These are phyloP conservation scores for Otolemur crassicaudatus DNA, from an alignment of 2,797 vertebrate genomes.

Conservation along the genomic window DNA sequence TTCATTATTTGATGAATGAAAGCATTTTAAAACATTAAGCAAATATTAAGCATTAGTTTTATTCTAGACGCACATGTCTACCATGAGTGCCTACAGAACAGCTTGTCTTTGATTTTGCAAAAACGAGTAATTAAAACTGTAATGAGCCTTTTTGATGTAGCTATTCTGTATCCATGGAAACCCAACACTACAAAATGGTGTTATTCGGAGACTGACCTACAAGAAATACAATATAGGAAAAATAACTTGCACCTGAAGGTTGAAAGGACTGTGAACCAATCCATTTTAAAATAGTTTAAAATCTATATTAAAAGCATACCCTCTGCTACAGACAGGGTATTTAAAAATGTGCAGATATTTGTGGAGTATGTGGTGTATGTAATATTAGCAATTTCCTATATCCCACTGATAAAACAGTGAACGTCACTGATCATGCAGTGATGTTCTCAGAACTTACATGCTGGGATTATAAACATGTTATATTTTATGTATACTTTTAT, in stretches of 20 bases:
- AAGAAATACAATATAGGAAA: background rate
- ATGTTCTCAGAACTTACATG: background rate
- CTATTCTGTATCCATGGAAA: background rate
- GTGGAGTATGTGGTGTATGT: background rate
- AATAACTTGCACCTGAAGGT: background rate
- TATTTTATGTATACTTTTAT: background rate
- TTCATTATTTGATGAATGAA: background rate
- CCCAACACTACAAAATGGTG: background rate
- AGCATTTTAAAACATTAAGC: background rate
- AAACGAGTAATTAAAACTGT: background rate
- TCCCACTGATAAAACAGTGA: background rate
- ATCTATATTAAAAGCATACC: background rate
- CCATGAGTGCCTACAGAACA: background rate
- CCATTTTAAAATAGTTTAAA: background rate
- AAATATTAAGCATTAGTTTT: background rate
- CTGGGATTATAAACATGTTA: background rate
- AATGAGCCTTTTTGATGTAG: background rate
- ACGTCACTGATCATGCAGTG: background rate
- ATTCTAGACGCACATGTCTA: background rate
- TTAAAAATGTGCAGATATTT: background rate
- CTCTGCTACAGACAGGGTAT: no score
- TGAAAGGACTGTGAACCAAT: background rate
- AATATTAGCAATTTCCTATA: background rate
- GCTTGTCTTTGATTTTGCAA: background rate
- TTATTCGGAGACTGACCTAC: background rate